Base-by-base conservation (phyloP, 2,797 vertebrate genomes). In the Apogon talboti region DNA sequence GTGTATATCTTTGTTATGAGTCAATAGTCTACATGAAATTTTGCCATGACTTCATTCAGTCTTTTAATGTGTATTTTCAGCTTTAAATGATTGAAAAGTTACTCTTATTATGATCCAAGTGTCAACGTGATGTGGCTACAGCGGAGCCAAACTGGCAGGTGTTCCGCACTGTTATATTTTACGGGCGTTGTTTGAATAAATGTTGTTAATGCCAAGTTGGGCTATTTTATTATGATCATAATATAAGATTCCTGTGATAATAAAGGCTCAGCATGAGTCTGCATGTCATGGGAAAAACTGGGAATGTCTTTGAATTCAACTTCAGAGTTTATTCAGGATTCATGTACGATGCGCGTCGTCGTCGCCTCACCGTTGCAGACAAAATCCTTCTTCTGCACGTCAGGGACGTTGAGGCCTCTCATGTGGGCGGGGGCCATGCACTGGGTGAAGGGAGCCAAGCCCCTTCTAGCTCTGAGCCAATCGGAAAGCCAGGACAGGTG, bases 401-500 rank as follows among this genome's bases (percentile, higher is more conserved):
- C 97, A 0, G 96, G 96, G 67, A 99, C 96, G 0, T 96, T 98
- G 81, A 98, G 96, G 52, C 97, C 98, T 41, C 98, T 93, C 93
- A 99, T 95, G 86, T 95, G 93, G 80, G 96, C 95, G 0, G 98
- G 98, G 24, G 95, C 94, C 95, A 98, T 95, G 92, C 98, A 99
- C 81, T 99, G 97, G 3, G 98, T 99, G 90, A 99, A 99, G 83
- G 97, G 98, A 58, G 97, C 98, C 63, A 99, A 79, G 0, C 95
- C 94, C 49, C 95, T 94, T 37, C 98, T 84, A 82, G 98, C 97
- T 21, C 97, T 92, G 83, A 99, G 92, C 98, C 98, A 99, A 63
- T 99, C 98, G 0, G 97, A 98, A 55, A 99, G 96, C 98, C 98
- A 99, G 62, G 97, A 95, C 90, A 99, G 92, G 93, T 98, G 96